Evolutionary conservation across 2,888 invertebrate species (phyloP).

Genomic region (Spodoptera littoralis): DNA sequence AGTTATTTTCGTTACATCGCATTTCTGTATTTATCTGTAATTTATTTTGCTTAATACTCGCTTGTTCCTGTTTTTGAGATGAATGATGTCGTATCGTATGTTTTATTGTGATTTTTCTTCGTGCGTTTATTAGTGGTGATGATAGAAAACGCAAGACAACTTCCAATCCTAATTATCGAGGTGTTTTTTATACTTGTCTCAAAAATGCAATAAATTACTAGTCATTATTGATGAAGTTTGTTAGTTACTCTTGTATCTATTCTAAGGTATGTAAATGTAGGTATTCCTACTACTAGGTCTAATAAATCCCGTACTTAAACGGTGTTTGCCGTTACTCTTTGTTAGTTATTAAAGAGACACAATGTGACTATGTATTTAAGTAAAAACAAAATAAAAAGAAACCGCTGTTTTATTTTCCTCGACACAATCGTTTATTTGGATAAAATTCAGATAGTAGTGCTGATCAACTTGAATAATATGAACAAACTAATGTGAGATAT

Average conservation of each 20-base stretch:
- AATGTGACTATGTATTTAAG: constrained; percentile 79
- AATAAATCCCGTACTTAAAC: constrained; percentile 70
- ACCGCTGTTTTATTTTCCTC: constrained; percentile 53
- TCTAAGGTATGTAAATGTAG: constrained; percentile 71
- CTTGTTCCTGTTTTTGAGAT: constrained; percentile 81
- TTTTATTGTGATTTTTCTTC: constrained; percentile 75
- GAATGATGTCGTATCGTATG: constrained; percentile 78
- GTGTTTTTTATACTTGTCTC: constrained; percentile 76
- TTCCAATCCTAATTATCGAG: constrained; percentile 80
- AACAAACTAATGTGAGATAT: too few species aligned
- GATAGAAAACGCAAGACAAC: constrained; percentile 78
- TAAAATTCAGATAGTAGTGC: too few species aligned
- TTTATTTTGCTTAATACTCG: constrained; percentile 82
- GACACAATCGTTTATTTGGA: too few species aligned
- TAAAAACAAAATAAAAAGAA: constrained; percentile 70
- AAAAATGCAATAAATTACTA: constrained; percentile 80
- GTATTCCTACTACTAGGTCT: constrained; percentile 82
- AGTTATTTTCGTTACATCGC: constrained; percentile 76
- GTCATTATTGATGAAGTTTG: constrained; percentile 84
- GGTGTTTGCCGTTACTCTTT: constrained; percentile 79
- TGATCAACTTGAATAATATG: too few species aligned
- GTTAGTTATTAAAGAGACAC: constrained; percentile 80
- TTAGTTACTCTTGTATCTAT: constrained; percentile 80
- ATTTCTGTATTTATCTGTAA: constrained; percentile 73
- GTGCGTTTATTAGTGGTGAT: constrained; percentile 77